Evolutionary conservation across 2,113 vertebrate genomes (phyloP).

Genomic region (Megaceryle torquata): DNA sequence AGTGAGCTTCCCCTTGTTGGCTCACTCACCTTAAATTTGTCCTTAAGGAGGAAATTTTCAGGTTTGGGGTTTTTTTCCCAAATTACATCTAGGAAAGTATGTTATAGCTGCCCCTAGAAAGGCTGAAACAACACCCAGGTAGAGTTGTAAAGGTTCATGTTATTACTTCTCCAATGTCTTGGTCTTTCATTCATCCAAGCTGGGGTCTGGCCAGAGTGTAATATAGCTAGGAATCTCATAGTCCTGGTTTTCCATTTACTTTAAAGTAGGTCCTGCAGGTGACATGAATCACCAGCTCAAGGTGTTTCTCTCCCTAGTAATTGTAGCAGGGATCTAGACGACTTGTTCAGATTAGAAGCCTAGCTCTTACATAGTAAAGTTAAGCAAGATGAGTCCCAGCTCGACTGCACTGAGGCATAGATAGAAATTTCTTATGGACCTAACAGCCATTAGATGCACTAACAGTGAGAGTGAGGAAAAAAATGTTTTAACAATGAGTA

Average conservation of each 20-base stretch:
- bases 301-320: neutral
- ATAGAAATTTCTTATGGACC: neutral
- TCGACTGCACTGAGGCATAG: neutral
- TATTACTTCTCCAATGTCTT: neutral
- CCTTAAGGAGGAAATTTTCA: neutral
- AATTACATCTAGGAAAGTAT: neutral
- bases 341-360: neutral
- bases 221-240: neutral
- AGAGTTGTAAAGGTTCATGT: neutral
- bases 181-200: neutral
- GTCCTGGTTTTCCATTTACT: neutral
- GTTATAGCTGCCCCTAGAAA: neutral
- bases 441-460: neutral
- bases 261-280: neutral
- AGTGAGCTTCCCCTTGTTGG: too few species aligned
- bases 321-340: rapidly evolving
- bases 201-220: neutral
- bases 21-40: too few species aligned
- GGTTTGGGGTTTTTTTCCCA: neutral
- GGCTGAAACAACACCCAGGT: neutral
- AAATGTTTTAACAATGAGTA: neutral
- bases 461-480: neutral
- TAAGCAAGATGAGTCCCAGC: neutral
- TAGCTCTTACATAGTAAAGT: neutral
- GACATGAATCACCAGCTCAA: neutral